Evolutionary conservation across 1,140 invertebrate species (phyloP), one percentile per base, ranked within the genome.

Genomic region (Hestina assimilis): DNA sequence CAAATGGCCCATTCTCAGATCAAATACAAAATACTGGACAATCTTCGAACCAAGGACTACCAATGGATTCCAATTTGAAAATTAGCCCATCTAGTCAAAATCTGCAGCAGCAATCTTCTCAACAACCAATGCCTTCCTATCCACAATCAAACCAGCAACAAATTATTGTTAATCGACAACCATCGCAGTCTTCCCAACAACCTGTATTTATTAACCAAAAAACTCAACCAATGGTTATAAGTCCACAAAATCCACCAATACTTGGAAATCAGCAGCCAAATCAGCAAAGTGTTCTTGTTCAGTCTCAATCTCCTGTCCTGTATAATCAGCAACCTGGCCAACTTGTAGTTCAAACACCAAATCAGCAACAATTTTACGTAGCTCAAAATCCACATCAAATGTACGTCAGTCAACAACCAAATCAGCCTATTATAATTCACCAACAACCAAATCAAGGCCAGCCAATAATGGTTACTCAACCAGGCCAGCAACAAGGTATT

Each of bases 151-250:
- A n/a, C n/a, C n/a, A n/a, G n/a, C n/a, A n/a, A n/a, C 45, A 52
- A 47, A 42, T n/a, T n/a, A n/a, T n/a, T n/a, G n/a, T 42, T 21
- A 33, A 29, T 8, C 24, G 41, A 9, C 35, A 50, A 50, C 1
- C 42, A 55, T 24, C 54, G n/a, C 54, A 57, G 17, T 28, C 42
- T 17, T 41, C n/a, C n/a, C n/a, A n/a, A n/a, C n/a, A n/a, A n/a
- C n/a, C 29, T 47, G 53, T 55, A 12, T 41, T 48, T 20, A 45
- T 57, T 1, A 57, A 57, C 38, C 54, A 57, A 29, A 43, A 57
- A 29, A 43, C 42, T 5, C n/a, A n/a, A n/a, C n/a, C n/a, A n/a
- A n/a, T n/a, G n/a, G n/a, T n/a, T n/a, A n/a, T n/a, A n/a, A 55
- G 8, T 5, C 33, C 40, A 28, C 46, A 38, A 12, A 23, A 33